Percentiles rank a stretch among this genome's conserved stretches.
These are phyloP conservation scores for Pterocles gutturalis DNA, from an alignment of 2,113 vertebrate species.

Conservation along the genomic window DNA sequence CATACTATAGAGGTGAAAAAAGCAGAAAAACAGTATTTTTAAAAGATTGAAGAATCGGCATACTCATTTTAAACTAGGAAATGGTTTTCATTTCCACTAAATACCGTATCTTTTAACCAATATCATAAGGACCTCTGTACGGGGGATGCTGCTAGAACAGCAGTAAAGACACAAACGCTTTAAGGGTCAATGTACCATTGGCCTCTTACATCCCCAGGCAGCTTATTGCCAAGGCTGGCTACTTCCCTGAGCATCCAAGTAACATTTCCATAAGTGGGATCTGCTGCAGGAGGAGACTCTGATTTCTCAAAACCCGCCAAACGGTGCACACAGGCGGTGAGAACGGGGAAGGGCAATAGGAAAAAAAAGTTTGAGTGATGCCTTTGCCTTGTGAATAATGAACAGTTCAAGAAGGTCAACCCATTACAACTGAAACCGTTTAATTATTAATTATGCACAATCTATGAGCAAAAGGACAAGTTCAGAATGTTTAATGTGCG, in stretches of 20 bases:
- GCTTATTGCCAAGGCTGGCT: background rate
- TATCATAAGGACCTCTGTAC: accelerated
- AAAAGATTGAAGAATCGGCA: background rate
- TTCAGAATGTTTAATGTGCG: slow-evolving; percentile 86
- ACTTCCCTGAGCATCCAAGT: background rate
- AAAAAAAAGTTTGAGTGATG: slow-evolving; percentile 90
- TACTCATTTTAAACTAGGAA: background rate
- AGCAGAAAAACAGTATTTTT: background rate
- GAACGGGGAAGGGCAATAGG: slow-evolving; percentile 79
- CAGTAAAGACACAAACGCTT: background rate
- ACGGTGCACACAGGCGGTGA: slow-evolving; percentile 38
- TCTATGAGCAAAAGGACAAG: slow-evolving; percentile 90
- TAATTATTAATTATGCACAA: slow-evolving; percentile 99
- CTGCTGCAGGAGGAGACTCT: background rate
- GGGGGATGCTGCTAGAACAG: background rate
- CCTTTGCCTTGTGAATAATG: slow-evolving; percentile 92
- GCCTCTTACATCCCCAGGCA: background rate
- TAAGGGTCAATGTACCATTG: background rate
- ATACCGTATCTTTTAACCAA: background rate
- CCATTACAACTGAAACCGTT: slow-evolving; percentile 91
- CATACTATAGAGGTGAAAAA: accelerated
- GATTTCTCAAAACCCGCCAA: slow-evolving; percentile 67
- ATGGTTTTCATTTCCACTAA: background rate
- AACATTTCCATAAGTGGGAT: background rate
- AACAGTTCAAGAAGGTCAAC: slow-evolving; percentile 94